These are phyloP conservation scores for Martes martes DNA, from an alignment of 2,113 vertebrate genomes.

Conservation along the genomic window DNA sequence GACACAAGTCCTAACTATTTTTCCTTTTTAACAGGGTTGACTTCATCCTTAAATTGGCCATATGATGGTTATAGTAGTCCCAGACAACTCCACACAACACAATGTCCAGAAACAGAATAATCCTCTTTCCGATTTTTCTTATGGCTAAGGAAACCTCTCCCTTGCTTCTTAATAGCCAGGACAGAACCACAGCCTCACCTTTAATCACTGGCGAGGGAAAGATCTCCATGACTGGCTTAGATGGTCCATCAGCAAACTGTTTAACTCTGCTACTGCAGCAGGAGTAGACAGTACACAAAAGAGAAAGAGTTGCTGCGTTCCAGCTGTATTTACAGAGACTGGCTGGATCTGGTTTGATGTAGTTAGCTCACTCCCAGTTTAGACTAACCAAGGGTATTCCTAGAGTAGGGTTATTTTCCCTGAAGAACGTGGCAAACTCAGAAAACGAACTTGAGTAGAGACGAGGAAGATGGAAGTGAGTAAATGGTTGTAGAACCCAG, in stretches of 20 bases:
- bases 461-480: neutral
- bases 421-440: neutral
- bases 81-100: neutral
- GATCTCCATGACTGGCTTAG: neutral
- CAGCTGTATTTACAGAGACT: neutral
- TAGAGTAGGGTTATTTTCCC: neutral
- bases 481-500: neutral
- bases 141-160: neutral
- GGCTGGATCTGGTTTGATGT: neutral
- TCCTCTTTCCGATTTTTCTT: neutral
- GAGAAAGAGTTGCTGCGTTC: neutral
- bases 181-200: neutral
- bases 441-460: neutral
- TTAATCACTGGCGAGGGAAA: neutral
- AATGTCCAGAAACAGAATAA: neutral
- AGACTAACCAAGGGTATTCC: neutral
- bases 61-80: neutral
- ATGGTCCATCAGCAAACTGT: neutral
- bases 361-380: neutral
- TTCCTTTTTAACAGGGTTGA: neutral
- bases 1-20: neutral
- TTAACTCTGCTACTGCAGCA: neutral
- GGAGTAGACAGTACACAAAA: neutral
- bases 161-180: neutral
- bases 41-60: conserved; percentile 1